phyloP scores from a whole-genome alignment of 2,888 invertebrate genomes.

The Belgica antarctica region DNA sequence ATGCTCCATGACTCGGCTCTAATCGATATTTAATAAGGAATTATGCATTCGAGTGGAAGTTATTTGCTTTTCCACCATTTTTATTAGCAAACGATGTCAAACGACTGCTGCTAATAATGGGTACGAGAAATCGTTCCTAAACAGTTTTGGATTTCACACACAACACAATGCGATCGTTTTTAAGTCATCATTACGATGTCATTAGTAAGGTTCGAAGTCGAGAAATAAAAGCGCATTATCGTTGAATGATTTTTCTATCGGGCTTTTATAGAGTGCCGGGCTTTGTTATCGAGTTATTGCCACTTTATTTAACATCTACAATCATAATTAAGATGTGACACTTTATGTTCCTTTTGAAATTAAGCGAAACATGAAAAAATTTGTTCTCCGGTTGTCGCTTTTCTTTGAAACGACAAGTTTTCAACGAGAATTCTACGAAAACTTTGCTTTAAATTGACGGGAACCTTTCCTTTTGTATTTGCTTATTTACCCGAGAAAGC shows the following conservation, averaged over 20 bases:
- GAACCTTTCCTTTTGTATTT: background rate
- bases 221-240: background rate
- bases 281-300: slow-evolving; percentile 25
- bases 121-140: slow-evolving; percentile 2
- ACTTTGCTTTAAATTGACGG: too few relatives aligned
- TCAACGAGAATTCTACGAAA: background rate
- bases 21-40: slow-evolving; percentile 38
- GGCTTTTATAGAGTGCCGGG: background rate
- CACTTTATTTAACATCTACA: slow-evolving; percentile 13
- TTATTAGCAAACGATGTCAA: slow-evolving; percentile 18
- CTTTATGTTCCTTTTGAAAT: background rate
- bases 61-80: slow-evolving; percentile 12
- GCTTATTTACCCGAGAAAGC: background rate
- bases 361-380: slow-evolving; percentile 19
- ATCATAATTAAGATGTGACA: slow-evolving; percentile 18
- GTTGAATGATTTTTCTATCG: background rate
- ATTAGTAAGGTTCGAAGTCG: background rate
- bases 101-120: slow-evolving; percentile 21
- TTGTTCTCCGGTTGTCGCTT: background rate
- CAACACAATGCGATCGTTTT: slow-evolving; percentile 20
- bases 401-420: background rate
- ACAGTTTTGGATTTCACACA: background rate
- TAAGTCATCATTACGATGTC: slow-evolving; percentile 25
- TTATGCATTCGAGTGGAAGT: slow-evolving; percentile 35
- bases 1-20: slow-evolving; percentile 19